Base-by-base conservation (phyloP, 2,888 invertebrate genomes). In the Mesorhabditis sp. region DNA sequence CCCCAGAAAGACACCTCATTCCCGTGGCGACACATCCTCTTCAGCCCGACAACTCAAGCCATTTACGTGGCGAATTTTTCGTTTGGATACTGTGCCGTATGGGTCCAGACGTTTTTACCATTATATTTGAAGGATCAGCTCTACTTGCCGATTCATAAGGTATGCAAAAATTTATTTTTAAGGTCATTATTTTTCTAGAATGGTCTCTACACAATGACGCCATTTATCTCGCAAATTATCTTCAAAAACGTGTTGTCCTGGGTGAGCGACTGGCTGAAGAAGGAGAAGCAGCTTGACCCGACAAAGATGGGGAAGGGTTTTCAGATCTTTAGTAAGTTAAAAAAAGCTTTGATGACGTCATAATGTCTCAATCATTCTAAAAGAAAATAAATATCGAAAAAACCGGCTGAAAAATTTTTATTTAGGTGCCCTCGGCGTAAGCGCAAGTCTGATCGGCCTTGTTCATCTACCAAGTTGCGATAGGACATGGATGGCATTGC, bases 91-190 rank as follows among this genome's bases (percentile, higher is more conserved):
- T 50, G 58, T 50, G 58, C 58, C 10, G 58, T 50, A n/a, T n/a
- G 7, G 10, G n/a, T 50, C n/a, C 58, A 50, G n/a, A 50, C 58
- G 10, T 50, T 13, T 50, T n/a, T 50, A 50, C 58, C 58, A 2
- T 50, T 50, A n/a, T 50, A 50, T n/a, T 50, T 50, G 58, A 50
- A 50, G 2, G 58, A 10, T 13, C 10, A 50, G 58, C 58, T 50
- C n/a, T 50, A 50, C n/a, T n/a, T 50, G n/a, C 58, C 58, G 58
- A 50, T 50, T 50, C 58, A 50, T n/a, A 50, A 50, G 58, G 58
- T 50, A 50, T 50, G 7, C 2, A 50, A 13, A 50, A 50, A 10
- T 50, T 13, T 13, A 50, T 50, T n/a, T 50, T 50, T 10, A n/a
- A 50, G n/a, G n/a, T 2, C 58, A 13, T 10, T 50, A 50, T 13